Conservation (phyloP, 2,113 vertebrate genomes). For the Rostratula benghalensis region DNA sequence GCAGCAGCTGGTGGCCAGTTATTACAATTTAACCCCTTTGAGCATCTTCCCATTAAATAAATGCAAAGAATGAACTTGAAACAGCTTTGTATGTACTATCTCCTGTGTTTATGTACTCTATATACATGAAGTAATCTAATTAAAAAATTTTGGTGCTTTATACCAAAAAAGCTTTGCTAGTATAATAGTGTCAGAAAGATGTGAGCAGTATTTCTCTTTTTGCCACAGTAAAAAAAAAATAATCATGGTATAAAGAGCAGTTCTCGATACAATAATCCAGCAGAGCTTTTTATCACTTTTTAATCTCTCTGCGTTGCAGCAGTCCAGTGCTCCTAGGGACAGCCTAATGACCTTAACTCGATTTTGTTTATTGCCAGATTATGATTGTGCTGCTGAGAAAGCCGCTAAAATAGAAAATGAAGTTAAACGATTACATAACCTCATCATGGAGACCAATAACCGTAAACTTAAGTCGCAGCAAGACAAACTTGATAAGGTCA, state of each 20-base stretch:
- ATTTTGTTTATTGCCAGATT: slow-evolving; percentile 74
- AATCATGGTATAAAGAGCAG: neutral
- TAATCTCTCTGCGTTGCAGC: neutral
- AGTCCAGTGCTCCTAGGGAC: neutral
- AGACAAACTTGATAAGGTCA: slow-evolving; percentile 88
- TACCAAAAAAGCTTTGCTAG: neutral
- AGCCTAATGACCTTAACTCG: fast-evolving
- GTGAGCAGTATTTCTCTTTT: neutral
- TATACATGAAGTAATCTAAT: neutral
- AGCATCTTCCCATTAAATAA: neutral
- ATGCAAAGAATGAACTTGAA: neutral
- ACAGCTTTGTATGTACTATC: neutral
- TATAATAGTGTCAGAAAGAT: neutral
- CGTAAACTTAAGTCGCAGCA: slow-evolving; percentile 90
- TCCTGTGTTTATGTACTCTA: neutral
- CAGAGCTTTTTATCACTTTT: neutral
- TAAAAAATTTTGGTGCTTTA: neutral
- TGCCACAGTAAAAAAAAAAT: neutral
- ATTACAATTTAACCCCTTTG: neutral
- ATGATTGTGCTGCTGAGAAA: slow-evolving; percentile 76
- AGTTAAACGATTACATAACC: slow-evolving; percentile 87
- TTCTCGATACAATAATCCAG: neutral
- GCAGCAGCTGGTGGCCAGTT: neutral
- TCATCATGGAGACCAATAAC: slow-evolving; percentile 91
- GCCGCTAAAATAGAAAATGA: slow-evolving; percentile 87